These are phyloP conservation scores for Nemapogon koenigi DNA, from an alignment of 2,888 invertebrate species.

Conservation along the genomic window DNA sequence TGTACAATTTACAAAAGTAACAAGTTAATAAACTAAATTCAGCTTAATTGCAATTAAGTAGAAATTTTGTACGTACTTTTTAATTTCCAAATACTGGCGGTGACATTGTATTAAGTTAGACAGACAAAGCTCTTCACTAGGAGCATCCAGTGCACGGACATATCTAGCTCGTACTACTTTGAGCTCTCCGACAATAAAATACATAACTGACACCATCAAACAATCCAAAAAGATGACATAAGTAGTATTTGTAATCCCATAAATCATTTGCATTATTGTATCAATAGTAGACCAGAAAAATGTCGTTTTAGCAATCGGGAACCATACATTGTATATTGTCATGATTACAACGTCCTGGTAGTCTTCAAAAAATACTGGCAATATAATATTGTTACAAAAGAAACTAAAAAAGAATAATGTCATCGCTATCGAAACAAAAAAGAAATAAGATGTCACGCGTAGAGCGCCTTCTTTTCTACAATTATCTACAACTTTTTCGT, in stretches of 20 bases:
- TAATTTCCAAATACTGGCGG: conserved; percentile 19
- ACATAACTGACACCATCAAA: conserved; percentile 34
- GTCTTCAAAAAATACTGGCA: background rate
- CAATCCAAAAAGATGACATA: conserved; percentile 40
- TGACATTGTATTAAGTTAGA: conserved; percentile 32
- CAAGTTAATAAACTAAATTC: too few species aligned
- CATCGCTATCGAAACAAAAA: too few species aligned
- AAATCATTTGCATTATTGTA: conserved; percentile 31
- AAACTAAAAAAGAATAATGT: background rate
- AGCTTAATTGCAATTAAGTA: too few species aligned
- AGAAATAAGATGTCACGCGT: too few species aligned
- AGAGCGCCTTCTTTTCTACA: too few species aligned
- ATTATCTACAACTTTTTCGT: too few species aligned
- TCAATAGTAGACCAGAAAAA: conserved; percentile 35
- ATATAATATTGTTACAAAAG: conserved; percentile 3
- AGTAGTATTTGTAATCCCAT: conserved; percentile 30
- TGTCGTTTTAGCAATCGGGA: conserved; percentile 25
- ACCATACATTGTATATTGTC: conserved; percentile 2
- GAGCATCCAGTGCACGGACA: conserved; percentile 19
- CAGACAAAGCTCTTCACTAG: conserved; percentile 19
- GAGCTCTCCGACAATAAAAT: conserved; percentile 40
- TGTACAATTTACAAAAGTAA: too few species aligned
- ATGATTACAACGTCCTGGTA: background rate
- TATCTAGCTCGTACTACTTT: conserved; percentile 25
- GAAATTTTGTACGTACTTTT: conserved; percentile 4